phyloP scores from a whole-genome alignment of 92 coral and sea anemone species.

The Galaxea fascicularis region DNA sequence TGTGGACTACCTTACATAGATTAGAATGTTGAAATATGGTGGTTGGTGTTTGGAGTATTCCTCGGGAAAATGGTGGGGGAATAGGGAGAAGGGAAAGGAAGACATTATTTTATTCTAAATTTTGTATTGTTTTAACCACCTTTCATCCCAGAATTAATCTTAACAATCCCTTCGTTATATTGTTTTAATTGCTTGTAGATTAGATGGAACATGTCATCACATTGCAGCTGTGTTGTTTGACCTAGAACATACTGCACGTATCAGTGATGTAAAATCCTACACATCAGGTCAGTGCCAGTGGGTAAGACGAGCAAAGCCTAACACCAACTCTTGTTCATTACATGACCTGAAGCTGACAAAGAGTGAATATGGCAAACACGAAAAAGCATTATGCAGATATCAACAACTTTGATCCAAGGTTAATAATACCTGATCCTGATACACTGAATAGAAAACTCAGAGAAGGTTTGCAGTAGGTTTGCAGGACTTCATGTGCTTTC shows the following conservation, averaged over 20 bases:
- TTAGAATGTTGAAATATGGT: background rate
- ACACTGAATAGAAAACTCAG: slow-evolving; percentile 39
- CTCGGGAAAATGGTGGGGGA: background rate
- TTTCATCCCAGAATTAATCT: background rate
- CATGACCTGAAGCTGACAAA: slow-evolving; percentile 62
- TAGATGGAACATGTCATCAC: slow-evolving; percentile 57
- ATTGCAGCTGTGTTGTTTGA: slow-evolving; percentile 75
- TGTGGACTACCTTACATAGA: too few species aligned
- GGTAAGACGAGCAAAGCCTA: slow-evolving; percentile 45
- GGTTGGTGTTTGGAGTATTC: background rate
- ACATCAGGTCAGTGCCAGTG: slow-evolving; percentile 71
- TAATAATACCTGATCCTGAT: slow-evolving; percentile 32
- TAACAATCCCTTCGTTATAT: background rate
- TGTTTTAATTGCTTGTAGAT: slow-evolving; percentile 7
- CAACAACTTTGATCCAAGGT: slow-evolving; percentile 63
- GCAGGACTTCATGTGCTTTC: slow-evolving; percentile 55
- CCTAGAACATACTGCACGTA: slow-evolving; percentile 52
- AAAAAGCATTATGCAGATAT: slow-evolving; percentile 35
- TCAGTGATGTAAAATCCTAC: slow-evolving; percentile 50
- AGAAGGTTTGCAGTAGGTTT: slow-evolving; percentile 49
- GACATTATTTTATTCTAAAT: background rate
- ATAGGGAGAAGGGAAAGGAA: background rate
- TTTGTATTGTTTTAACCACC: background rate
- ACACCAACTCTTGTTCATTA: slow-evolving; percentile 31
- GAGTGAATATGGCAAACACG: slow-evolving; percentile 60